These are phyloP conservation scores for Cremastinae sp. DNA, from an alignment of 2,888 invertebrate genomes.

Conservation along the genomic window DNA sequence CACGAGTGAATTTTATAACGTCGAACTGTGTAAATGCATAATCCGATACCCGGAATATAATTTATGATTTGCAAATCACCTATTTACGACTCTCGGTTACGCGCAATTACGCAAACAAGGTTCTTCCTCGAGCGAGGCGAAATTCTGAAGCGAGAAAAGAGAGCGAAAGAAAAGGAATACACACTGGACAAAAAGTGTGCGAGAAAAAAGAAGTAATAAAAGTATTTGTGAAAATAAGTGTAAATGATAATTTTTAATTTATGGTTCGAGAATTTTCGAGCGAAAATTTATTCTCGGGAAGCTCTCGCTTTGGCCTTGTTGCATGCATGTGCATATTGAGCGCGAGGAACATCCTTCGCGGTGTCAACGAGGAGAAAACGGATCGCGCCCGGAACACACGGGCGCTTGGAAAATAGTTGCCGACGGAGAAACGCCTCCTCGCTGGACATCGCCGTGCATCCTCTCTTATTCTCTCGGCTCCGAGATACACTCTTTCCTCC, in stretches of 20 bases:
- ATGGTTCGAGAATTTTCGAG: not conserved
- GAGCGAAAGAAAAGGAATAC: slow-evolving; percentile 11
- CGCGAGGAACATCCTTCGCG: slow-evolving; percentile 50
- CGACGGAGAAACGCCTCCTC: slow-evolving; percentile 26
- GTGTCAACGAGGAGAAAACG: slow-evolving; percentile 10
- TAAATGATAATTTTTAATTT: slow-evolving; percentile 1
- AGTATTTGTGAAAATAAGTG: not conserved
- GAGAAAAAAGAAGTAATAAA: slow-evolving; percentile 23
- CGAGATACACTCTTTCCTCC: not conserved
- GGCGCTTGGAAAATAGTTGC: slow-evolving; percentile 24
- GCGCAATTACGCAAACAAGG: slow-evolving; percentile 56
- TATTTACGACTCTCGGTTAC: slow-evolving; percentile 50
- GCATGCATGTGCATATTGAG: slow-evolving; percentile 36
- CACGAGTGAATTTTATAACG: slow-evolving; percentile 40
- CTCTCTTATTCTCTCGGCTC: slow-evolving; percentile 19
- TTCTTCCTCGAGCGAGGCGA: slow-evolving; percentile 52
- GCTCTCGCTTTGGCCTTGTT: slow-evolving; percentile 40
- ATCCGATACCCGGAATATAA: slow-evolving; percentile 34
- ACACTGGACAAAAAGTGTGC: not conserved
- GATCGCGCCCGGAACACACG: not conserved
- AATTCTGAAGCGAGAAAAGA: slow-evolving; percentile 2
- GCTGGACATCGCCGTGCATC: slow-evolving; percentile 55
- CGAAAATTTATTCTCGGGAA: not conserved
- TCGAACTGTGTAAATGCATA: slow-evolving; percentile 19
- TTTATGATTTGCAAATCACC: slow-evolving; percentile 49